Evolutionary conservation across 2,113 vertebrate genomes (phyloP).

Genomic region (Circaetus gallicus): DNA sequence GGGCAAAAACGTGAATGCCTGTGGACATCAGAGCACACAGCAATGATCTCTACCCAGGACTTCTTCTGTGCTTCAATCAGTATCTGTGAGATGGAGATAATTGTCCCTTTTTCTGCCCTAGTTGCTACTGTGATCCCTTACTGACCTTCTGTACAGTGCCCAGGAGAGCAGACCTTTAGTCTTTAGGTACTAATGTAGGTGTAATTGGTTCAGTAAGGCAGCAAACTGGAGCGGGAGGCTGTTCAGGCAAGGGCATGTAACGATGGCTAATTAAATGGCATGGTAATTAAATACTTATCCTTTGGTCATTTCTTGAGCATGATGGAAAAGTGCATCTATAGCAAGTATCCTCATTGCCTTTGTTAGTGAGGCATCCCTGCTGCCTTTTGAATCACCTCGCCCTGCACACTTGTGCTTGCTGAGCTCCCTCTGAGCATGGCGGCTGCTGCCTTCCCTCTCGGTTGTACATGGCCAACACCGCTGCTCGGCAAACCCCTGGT

Average conservation of each 20-base stretch:
- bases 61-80: neutral
- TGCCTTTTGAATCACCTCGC: neutral
- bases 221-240: neutral
- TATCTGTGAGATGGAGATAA: neutral
- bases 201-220: neutral
- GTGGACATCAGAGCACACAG: neutral
- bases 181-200: neutral
- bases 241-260: neutral
- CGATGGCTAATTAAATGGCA: neutral
- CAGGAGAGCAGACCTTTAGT: neutral
- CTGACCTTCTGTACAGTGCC: neutral
- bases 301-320: neutral
- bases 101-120: neutral
- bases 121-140: neutral
- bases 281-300: neutral
- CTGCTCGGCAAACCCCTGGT: neutral
- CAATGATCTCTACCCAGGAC: neutral
- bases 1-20: neutral
- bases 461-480: accelerated
- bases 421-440: too few species aligned
- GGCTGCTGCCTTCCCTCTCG: neutral
- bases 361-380: neutral
- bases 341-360: neutral
- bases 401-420: neutral
- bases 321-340: neutral